Percentiles rank a stretch among this genome's conserved stretches.
Conservation (phyloP, 2,113 vertebrate genomes). For the Turdus rufiventris region DNA sequence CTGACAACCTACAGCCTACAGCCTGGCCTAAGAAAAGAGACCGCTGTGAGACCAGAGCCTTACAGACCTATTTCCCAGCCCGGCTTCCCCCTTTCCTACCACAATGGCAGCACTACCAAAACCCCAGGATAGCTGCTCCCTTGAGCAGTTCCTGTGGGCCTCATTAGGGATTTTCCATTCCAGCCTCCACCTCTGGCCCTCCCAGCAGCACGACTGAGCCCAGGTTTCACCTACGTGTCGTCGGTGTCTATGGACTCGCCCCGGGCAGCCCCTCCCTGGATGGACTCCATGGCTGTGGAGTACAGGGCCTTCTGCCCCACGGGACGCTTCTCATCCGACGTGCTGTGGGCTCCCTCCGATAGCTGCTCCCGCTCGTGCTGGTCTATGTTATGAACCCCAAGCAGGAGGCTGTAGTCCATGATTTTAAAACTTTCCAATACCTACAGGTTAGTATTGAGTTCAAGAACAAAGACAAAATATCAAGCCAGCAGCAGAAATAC, state of each 20-base stretch:
- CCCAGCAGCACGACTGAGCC: rapidly evolving
- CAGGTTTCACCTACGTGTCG: constrained; percentile 85
- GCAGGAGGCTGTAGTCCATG: constrained; percentile 98
- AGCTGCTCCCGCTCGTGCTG: constrained; percentile 89
- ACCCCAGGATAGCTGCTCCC: neutral
- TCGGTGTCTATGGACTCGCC: constrained; percentile 92
- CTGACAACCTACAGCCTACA: neutral
- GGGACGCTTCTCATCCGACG: constrained; percentile 87
- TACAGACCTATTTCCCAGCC: neutral
- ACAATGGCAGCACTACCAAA: neutral
- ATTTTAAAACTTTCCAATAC: constrained; percentile 99
- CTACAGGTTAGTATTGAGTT: constrained; percentile 58
- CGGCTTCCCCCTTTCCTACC: neutral
- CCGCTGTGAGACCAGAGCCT: neutral
- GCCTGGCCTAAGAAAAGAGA: neutral
- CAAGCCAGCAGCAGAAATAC: neutral
- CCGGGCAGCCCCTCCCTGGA: constrained; percentile 91
- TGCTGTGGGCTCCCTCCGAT: constrained; percentile 84
- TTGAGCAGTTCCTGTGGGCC: neutral
- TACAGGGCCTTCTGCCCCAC: constrained; percentile 96
- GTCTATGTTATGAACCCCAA: constrained; percentile 97
- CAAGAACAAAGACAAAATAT: constrained; percentile 12
- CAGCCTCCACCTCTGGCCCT: neutral
- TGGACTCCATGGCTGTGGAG: constrained; percentile 98
- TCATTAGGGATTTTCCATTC: neutral